phyloP scores from a whole-genome alignment of 2,797 vertebrate species.

The Lacerta agilis region DNA sequence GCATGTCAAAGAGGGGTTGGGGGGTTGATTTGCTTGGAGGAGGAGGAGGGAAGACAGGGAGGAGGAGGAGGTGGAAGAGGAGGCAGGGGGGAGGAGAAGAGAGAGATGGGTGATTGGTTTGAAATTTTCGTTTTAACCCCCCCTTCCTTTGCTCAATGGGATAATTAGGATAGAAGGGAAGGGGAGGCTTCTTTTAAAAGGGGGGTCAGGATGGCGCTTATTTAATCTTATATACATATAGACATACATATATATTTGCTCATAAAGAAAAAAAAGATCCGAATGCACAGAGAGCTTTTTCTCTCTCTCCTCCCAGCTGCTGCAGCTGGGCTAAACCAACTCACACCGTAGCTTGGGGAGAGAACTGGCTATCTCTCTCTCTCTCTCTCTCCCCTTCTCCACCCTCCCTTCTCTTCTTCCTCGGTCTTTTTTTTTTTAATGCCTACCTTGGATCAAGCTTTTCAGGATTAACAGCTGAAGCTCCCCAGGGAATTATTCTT shows the following conservation, averaged over 20 bases:
- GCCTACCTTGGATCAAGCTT: slow-evolving; percentile 78
- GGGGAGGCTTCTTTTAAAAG: slow-evolving; percentile 26
- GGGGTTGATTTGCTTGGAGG: slow-evolving; percentile 65
- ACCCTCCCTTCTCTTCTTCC: slow-evolving; percentile 32
- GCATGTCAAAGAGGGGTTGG: slow-evolving; percentile 78
- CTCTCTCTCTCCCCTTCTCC: not conserved
- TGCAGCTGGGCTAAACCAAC: slow-evolving; percentile 99
- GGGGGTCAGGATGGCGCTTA: slow-evolving; percentile 73
- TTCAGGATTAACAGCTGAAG: slow-evolving; percentile 71
- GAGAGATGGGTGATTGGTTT: slow-evolving; percentile 43
- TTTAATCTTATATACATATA: not conserved
- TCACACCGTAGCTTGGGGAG: slow-evolving; percentile 84
- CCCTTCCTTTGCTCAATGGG: slow-evolving; percentile 49
- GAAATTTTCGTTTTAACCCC: slow-evolving; percentile 10
- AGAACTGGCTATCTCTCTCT: slow-evolving; percentile 59
- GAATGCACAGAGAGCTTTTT: slow-evolving; percentile 90
- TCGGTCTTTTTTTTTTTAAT: slow-evolving; percentile 44
- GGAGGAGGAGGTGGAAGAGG: not conserved
- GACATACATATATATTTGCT: slow-evolving; percentile 74
- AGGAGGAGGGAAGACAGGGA: not conserved
- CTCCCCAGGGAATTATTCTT: slow-evolving; percentile 66
- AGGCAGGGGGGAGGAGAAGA: not conserved
- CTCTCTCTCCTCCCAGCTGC: slow-evolving; percentile 78
- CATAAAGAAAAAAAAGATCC: slow-evolving; percentile 89
- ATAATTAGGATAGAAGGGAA: slow-evolving; percentile 45